These are phyloP conservation scores for Cossypha dichroa DNA, from an alignment of 2,797 vertebrate species.

Conservation along the genomic window DNA sequence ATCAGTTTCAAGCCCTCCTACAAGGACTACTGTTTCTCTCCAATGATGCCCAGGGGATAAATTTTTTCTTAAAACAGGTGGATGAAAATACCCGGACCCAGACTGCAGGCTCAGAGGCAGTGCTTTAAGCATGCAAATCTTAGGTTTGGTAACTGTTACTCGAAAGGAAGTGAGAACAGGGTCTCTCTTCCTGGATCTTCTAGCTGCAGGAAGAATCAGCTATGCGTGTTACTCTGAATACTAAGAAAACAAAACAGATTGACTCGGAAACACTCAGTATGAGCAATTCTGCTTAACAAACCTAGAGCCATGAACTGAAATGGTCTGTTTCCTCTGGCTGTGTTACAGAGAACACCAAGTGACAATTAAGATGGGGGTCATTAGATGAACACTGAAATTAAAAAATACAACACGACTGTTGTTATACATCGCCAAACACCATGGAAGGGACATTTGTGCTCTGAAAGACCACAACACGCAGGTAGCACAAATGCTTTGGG, in stretches of 20 bases:
- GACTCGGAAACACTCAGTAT: conserved; percentile 1
- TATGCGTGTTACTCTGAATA: conserved; percentile 8
- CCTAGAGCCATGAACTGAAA: background rate
- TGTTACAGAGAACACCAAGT: background rate
- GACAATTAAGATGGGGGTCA: background rate
- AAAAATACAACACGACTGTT: background rate
- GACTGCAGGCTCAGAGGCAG: background rate
- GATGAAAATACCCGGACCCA: background rate
- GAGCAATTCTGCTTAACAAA: conserved; percentile 28
- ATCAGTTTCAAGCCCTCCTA: background rate
- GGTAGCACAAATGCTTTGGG: background rate
- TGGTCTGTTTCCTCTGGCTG: conserved; percentile 11
- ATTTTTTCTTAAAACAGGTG: background rate
- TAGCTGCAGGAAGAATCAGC: conserved; percentile 41
- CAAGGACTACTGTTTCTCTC: background rate
- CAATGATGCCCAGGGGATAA: background rate
- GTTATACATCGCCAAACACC: background rate
- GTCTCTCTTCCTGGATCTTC: conserved; percentile 54
- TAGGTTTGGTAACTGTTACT: background rate
- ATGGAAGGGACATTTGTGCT: background rate
- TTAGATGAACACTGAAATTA: background rate
- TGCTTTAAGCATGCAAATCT: background rate
- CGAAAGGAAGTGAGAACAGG: conserved; percentile 25
- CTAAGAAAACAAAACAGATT: conserved; percentile 44
- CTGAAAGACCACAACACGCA: background rate